Conservation (phyloP, 2,888 invertebrate species). For the Biston betularia region DNA sequence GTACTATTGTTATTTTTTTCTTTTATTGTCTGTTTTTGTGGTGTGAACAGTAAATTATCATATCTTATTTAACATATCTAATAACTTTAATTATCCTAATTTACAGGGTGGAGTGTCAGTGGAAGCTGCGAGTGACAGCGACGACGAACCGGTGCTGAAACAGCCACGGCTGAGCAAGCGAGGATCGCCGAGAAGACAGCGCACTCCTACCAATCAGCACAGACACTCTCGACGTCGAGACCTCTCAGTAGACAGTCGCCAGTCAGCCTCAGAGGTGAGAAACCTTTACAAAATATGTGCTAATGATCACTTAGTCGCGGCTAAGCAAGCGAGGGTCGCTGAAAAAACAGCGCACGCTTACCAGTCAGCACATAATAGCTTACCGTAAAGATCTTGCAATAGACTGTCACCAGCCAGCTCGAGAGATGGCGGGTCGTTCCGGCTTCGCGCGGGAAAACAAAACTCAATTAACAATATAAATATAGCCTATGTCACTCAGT, state of each 20-base stretch:
- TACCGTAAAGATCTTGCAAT: constrained; percentile 63
- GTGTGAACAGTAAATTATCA: no score
- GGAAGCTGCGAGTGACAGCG: constrained; percentile 87
- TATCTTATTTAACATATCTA: not conserved
- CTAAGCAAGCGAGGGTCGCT: constrained; percentile 77
- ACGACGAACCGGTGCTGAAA: constrained; percentile 92
- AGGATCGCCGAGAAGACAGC: constrained; percentile 70
- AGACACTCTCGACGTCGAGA: constrained; percentile 56
- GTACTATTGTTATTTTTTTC: no score
- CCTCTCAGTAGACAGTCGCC: constrained; percentile 73
- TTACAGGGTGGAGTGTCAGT: constrained; percentile 85
- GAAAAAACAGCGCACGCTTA: constrained; percentile 67
- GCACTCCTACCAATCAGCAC: constrained; percentile 63
- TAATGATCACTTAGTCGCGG: constrained; percentile 85
- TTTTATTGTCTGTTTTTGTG: no score
- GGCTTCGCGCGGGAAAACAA: no score
- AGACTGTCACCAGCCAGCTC: constrained; percentile 79
- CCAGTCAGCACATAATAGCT: constrained; percentile 48
- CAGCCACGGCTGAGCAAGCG: constrained; percentile 88
- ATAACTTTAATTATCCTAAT: not conserved
- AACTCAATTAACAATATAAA: no score
- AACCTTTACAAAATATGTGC: not conserved
- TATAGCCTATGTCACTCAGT: no score
- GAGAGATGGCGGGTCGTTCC: no score
- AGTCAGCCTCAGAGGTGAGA: constrained; percentile 79